Evolutionary conservation across 2,797 vertebrate species (phyloP).

Genomic region (Salmo trutta): DNA sequence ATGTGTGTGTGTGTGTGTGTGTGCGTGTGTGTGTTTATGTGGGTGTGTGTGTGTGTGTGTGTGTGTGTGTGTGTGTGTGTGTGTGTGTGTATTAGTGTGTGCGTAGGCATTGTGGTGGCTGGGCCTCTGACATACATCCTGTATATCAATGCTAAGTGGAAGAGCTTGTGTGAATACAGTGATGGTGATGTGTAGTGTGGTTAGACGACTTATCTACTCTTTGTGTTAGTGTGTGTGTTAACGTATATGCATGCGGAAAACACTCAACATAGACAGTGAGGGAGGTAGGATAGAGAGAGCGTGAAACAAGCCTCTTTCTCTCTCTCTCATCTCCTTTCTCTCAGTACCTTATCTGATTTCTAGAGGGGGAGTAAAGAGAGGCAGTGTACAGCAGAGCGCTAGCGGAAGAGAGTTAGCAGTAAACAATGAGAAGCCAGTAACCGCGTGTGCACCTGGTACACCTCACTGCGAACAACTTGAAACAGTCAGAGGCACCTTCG

Average conservation of each 20-base stretch:
- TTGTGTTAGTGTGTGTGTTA: conserved; percentile 11
- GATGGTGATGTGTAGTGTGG: conserved; percentile 36
- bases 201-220: neutral
- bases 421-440: conserved; percentile 82
- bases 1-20: conserved; percentile 16
- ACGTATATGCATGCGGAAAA: conserved; percentile 3
- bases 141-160: conserved; percentile 43
- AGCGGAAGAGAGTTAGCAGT: conserved; percentile 82
- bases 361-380: conserved; percentile 27
- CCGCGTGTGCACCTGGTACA: conserved; percentile 84
- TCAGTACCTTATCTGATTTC: conserved; percentile 11
- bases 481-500: conserved; percentile 67
- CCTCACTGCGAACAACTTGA: conserved; percentile 73
- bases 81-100: neutral
- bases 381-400: conserved; percentile 26
- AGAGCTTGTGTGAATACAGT: conserved; percentile 51
- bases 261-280: neutral
- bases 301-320: conserved; percentile 1
- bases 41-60: neutral
- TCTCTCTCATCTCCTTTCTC: neutral
- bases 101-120: conserved; percentile 46
- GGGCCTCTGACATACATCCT: conserved; percentile 28
- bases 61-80: conserved; percentile 13
- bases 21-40: conserved; percentile 25
- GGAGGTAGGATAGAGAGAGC: neutral